Conservation (phyloP, 2,888 invertebrate species). For the Lycocerus yunnanus region DNA sequence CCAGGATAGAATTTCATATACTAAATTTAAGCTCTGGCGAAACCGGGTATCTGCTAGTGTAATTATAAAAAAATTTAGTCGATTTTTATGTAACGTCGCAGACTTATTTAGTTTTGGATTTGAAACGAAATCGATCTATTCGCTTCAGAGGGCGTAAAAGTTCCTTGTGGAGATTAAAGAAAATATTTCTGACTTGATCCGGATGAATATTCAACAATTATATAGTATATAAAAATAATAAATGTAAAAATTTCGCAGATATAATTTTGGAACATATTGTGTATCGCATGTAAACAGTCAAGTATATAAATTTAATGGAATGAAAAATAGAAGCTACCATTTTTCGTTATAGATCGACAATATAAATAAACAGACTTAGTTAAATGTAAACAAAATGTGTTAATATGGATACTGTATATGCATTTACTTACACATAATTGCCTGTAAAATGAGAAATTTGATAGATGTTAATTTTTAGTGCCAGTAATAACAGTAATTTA, state of each 20-base stretch:
- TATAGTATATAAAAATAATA: too few species aligned
- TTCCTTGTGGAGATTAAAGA: too few species aligned
- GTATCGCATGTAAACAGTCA: background rate
- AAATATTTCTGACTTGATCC: too few species aligned
- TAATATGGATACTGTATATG: conserved; percentile 14
- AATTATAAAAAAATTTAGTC: too few species aligned
- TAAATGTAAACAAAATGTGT: conserved; percentile 29
- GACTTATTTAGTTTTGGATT: too few species aligned
- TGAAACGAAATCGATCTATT: too few species aligned
- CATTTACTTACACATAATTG: conserved; percentile 4
- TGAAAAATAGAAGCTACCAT: conserved; percentile 13
- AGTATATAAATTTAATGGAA: conserved; percentile 13
- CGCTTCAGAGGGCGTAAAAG: too few species aligned
- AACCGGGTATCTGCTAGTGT: too few species aligned
- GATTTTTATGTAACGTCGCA: too few species aligned
- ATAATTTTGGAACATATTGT: background rate
- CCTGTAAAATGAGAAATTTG: conserved; percentile 5
- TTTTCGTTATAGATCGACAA: conserved; percentile 32
- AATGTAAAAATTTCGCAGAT: background rate
- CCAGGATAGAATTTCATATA: too few species aligned
- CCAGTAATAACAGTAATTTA: background rate
- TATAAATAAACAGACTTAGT: conserved; percentile 35
- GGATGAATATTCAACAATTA: too few species aligned
- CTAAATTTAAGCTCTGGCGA: too few species aligned
- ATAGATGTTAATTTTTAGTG: conserved; percentile 1